Evolutionary conservation across 2,888 invertebrate genomes (phyloP).

Genomic region (Diloba caeruleocephala): DNA sequence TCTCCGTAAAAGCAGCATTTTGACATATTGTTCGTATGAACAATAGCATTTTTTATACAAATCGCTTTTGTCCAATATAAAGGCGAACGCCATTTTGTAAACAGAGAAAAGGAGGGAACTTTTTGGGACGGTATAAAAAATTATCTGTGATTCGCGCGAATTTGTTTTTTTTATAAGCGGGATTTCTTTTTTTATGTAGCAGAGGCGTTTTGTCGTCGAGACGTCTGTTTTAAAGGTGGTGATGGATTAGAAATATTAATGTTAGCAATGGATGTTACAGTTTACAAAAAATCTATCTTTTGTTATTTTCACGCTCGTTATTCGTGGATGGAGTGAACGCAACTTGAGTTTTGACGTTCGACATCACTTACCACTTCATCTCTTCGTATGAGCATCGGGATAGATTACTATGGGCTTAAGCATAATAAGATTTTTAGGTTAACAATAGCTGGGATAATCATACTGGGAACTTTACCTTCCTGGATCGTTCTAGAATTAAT

Average conservation of each 20-base stretch:
- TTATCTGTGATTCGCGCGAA: constrained; percentile 53
- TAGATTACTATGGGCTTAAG: too few relatives aligned
- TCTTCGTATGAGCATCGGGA: too few relatives aligned
- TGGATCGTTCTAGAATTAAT: too few relatives aligned
- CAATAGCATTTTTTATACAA: constrained; percentile 76
- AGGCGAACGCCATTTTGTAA: constrained; percentile 58
- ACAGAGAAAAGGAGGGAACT: constrained; percentile 47
- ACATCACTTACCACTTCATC: too few relatives aligned
- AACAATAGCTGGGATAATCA: too few relatives aligned
- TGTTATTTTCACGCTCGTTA: constrained; percentile 10
- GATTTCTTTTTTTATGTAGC: constrained; percentile 34
- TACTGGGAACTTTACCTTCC: too few relatives aligned
- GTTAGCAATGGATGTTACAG: constrained; percentile 14
- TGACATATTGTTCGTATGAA: constrained; percentile 76
- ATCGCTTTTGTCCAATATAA: constrained; percentile 70
- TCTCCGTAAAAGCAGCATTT: constrained; percentile 71
- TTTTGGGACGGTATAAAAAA: constrained; percentile 53
- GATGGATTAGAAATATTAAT: constrained; percentile 35
- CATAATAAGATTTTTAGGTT: too few relatives aligned
- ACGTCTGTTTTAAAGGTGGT: constrained; percentile 37
- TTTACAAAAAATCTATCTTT: constrained; percentile 5
- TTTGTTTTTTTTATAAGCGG: constrained; percentile 42
- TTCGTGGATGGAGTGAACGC: not conserved
- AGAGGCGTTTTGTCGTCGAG: constrained; percentile 34
- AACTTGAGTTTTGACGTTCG: too few relatives aligned